phyloP scores from a whole-genome alignment of 1,140 invertebrate species.

The Aradophagus sp. region DNA sequence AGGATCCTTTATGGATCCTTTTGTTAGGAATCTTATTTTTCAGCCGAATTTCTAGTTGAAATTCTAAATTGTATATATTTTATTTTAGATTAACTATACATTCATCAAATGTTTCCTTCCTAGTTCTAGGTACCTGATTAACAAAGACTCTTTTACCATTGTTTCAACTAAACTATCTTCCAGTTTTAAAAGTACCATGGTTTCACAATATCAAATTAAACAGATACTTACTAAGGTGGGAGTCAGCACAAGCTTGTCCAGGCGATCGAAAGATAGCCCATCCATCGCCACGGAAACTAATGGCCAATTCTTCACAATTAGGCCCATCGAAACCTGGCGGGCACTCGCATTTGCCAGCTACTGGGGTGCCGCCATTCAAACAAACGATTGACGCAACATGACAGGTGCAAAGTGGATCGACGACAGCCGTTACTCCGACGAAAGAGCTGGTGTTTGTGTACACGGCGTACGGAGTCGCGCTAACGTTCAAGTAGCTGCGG shows the following conservation, averaged over 20 bases:
- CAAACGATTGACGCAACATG: conserved; percentile 77
- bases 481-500: conserved; percentile 82
- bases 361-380: conserved; percentile 82
- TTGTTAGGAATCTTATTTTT: too few relatives aligned
- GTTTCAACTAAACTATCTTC: too few relatives aligned
- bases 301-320: conserved; percentile 89
- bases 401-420: conserved; percentile 85
- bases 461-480: conserved; percentile 83
- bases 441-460: conserved; percentile 93
- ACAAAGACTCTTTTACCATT: too few relatives aligned
- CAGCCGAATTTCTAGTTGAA: too few relatives aligned
- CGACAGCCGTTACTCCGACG: conserved; percentile 87
- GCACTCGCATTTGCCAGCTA: conserved; percentile 80
- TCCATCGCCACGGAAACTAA: conserved; percentile 90
- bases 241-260: conserved; percentile 84
- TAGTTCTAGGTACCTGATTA: too few relatives aligned
- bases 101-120: too few relatives aligned
- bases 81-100: too few relatives aligned
- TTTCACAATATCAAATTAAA: too few relatives aligned
- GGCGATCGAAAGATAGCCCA: conserved; percentile 90
- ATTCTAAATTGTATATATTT: too few relatives aligned
- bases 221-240: conserved; percentile 78
- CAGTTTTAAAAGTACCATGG: too few relatives aligned
- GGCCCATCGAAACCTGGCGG: conserved; percentile 86
- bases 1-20: too few relatives aligned